A percentile compares a stretch with the other conserved stretches of the same genome.
These are phyloP conservation scores for Enteromius argenteus DNA, from an alignment of 2,797 vertebrate genomes.

Conservation along the genomic window DNA sequence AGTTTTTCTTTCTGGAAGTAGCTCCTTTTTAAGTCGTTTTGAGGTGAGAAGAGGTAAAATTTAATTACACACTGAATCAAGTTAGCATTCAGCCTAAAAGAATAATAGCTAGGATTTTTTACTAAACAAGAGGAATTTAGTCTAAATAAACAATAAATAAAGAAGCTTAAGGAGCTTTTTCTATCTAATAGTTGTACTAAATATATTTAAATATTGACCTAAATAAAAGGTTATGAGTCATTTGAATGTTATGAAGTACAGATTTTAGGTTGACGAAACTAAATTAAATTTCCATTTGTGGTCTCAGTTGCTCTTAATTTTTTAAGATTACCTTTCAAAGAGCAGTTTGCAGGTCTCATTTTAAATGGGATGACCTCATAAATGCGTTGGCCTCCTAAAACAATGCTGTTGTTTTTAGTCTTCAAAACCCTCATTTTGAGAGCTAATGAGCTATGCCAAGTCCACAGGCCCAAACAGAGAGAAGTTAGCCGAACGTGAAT, in stretches of 20 bases:
- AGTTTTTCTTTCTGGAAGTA: conserved; percentile 73
- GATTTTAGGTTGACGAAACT: neutral
- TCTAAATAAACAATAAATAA: neutral
- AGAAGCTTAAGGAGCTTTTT: neutral
- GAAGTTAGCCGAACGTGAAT: conserved; percentile 79
- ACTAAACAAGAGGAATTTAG: neutral
- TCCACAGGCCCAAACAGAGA: conserved; percentile 74
- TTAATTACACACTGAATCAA: neutral
- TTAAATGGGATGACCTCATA: neutral
- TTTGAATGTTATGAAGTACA: neutral
- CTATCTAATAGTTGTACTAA: neutral
- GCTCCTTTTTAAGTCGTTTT: conserved; percentile 10
- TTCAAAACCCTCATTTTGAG: conserved; percentile 61
- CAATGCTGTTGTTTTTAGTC: conserved; percentile 51
- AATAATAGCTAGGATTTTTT: neutral
- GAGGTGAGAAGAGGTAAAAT: conserved; percentile 11
- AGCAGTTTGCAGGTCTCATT: neutral
- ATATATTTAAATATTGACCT: neutral
- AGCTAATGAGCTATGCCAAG: conserved; percentile 77
- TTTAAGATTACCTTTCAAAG: neutral
- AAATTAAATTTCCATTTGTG: neutral
- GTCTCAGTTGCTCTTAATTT: neutral
- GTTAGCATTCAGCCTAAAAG: neutral
- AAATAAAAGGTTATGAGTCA: neutral
- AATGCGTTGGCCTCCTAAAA: conserved; percentile 44